These are phyloP conservation scores for Antechinus stuartii DNA, from an alignment of 2,113 vertebrate species.

Conservation along the genomic window DNA sequence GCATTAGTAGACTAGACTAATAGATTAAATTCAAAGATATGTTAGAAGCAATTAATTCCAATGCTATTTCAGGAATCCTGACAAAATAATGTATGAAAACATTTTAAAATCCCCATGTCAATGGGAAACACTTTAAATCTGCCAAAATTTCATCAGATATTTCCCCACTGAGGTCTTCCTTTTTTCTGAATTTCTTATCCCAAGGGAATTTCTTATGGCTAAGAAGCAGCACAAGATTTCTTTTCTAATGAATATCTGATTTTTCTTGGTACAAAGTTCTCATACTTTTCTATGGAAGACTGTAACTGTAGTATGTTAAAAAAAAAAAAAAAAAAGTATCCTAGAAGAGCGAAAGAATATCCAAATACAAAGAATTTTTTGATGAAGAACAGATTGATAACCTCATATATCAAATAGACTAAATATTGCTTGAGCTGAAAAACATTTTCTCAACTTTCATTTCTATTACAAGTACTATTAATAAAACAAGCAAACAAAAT, in stretches of 20 bases:
- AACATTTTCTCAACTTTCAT: not conserved
- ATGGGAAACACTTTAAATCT: not conserved
- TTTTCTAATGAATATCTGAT: not conserved
- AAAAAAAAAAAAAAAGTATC: not conserved
- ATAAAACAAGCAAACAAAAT: not conserved
- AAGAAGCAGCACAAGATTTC: not conserved
- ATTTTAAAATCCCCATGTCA: not conserved
- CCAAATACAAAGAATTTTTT: not conserved
- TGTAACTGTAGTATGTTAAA: not conserved
- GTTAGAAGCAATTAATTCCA: not conserved
- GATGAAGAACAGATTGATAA: not conserved
- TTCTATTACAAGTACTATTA: not conserved
- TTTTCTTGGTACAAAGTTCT: not conserved
- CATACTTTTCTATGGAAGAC: not conserved
- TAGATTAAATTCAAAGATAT: not conserved
- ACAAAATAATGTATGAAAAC: not conserved
- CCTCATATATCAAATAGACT: not conserved
- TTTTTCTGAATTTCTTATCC: not conserved
- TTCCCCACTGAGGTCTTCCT: not conserved
- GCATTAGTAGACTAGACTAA: not conserved
- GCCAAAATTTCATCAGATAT: not conserved
- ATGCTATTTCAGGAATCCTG: not conserved
- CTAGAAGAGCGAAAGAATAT: not conserved
- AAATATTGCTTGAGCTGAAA: not conserved
- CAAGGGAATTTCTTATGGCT: not conserved